phyloP scores from a whole-genome alignment of 2,888 invertebrate species.

The Cheilosia urbana region DNA sequence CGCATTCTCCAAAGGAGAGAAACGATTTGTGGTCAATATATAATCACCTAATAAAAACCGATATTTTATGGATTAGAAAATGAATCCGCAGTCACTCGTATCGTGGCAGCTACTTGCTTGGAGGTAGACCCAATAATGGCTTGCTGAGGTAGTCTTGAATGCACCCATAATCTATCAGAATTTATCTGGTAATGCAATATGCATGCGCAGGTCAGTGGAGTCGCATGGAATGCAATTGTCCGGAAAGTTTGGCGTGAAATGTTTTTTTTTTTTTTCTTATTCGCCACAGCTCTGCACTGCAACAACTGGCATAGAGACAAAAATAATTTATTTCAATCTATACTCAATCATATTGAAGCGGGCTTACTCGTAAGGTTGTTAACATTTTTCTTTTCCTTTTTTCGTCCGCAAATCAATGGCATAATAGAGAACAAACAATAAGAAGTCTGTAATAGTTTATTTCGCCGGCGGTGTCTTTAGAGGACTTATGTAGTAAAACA shows the following conservation, averaged over 20 bases:
- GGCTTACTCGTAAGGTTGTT: not conserved
- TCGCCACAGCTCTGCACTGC: not conserved
- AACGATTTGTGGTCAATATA: not conserved
- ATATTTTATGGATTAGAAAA: conserved; percentile 5
- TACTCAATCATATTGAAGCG: conserved; percentile 1
- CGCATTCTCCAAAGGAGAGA: not conserved
- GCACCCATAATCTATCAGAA: conserved; percentile 31
- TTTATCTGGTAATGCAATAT: conserved; percentile 22
- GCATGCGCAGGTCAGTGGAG: conserved; percentile 29
- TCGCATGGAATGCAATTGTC: conserved; percentile 18
- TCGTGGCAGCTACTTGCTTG: conserved; percentile 9
- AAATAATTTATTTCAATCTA: not conserved
- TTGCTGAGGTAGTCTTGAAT: conserved; percentile 5
- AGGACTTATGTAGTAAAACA: not conserved
- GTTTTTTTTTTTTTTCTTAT: not conserved
- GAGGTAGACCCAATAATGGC: not conserved
- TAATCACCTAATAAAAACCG: not conserved
- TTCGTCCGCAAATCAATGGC: conserved; percentile 4
- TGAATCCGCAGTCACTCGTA: conserved; percentile 7
- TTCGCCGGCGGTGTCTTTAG: conserved; percentile 16
- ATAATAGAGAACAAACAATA: conserved; percentile 6
- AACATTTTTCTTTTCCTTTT: conserved; percentile 4
- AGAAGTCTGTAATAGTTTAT: conserved; percentile 1
- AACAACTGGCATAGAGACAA: not conserved
- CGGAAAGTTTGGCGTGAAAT: conserved; percentile 22